Base-by-base conservation (phyloP, 2,113 vertebrate species). In the Xiphophorus hellerii region DNA sequence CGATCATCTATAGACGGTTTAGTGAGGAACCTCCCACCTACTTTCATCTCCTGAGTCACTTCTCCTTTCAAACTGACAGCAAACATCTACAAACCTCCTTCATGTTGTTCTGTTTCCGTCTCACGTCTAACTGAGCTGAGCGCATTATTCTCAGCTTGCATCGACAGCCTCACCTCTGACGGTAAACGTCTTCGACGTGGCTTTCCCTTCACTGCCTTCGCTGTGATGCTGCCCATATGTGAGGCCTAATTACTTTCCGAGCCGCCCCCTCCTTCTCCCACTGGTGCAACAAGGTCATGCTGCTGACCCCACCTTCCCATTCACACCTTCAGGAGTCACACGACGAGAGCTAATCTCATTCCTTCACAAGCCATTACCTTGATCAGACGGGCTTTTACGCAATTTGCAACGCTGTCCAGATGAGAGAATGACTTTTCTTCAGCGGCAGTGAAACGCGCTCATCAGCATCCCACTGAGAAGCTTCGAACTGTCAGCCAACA, bases 281-380 rank as follows among this genome's bases (percentile, higher is more conserved):
- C 35, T 11, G 35, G 35, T 33, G 81, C 82, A 86, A 90, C 93
- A 93, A 94, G 92, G 93, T 92, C 88, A 54, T 72, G 72, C 86
- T 91, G 90, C 85, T 91, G 89, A 92, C 85, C 89, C 90, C 84
- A 84, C 85, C 69, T 85, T 85, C 86, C 86, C 82, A 83, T 89
- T 90, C 90, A 63, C 84, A 85, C 91, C 83, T 91, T 93, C 90
- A 87, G 80, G 93, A 91, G 86, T 73, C 84, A 84, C 85, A 90
- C 91, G 92, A 91, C 91, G 87, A 78, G 73, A 93, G 86, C 92
- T 93, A 93, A 94, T 94, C 92, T 93, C 88, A 84, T 92, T 91
- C 91, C 86, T 93, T 95, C 93, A 93, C 86, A 93, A 92, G 86
- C 87, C 90, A 93, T 94, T 94, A 94, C 93, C 93, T 92, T 91